These are phyloP conservation scores for Hydropsyche betteni DNA, from an alignment of 2,888 invertebrate genomes.

Conservation along the genomic window DNA sequence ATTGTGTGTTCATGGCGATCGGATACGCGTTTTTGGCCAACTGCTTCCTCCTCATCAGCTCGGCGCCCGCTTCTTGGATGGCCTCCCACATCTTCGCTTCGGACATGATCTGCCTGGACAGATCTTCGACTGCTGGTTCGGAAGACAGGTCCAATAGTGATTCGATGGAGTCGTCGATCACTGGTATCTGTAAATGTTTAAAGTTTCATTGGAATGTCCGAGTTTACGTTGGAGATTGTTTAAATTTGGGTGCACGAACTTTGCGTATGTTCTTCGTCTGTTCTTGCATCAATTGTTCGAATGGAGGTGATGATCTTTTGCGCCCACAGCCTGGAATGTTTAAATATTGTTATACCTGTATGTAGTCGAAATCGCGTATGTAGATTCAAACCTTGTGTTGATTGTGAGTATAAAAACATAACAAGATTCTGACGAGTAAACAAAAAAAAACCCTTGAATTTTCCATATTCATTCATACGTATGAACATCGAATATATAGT, in stretches of 20 bases:
- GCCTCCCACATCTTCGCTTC: constrained; percentile 83
- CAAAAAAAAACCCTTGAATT: too few species aligned
- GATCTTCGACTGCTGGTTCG: constrained; percentile 76
- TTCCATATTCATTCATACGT: too few species aligned
- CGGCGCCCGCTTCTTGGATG: constrained; percentile 79
- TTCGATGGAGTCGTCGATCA: constrained; percentile 71
- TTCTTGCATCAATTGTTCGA: constrained; percentile 56
- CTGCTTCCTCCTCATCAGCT: constrained; percentile 72
- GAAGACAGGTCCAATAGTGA: constrained; percentile 74
- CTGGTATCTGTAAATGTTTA: constrained; percentile 50
- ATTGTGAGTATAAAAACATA: too few species aligned
- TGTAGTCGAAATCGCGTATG: too few species aligned
- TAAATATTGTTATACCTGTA: too few species aligned
- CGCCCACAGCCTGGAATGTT: constrained; percentile 73
- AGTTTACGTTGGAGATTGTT: not conserved
- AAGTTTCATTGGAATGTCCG: too few species aligned
- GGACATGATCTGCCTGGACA: constrained; percentile 80
- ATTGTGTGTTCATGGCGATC: constrained; percentile 54
- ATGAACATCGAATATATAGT: too few species aligned
- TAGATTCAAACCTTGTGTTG: too few species aligned
- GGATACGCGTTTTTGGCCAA: constrained; percentile 57
- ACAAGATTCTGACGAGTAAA: too few species aligned
- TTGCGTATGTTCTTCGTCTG: constrained; percentile 40
- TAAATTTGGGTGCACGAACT: constrained; percentile 20
- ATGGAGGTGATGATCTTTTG: constrained; percentile 67